Conservation (phyloP, 2,888 invertebrate species). For the Amiota communis region DNA sequence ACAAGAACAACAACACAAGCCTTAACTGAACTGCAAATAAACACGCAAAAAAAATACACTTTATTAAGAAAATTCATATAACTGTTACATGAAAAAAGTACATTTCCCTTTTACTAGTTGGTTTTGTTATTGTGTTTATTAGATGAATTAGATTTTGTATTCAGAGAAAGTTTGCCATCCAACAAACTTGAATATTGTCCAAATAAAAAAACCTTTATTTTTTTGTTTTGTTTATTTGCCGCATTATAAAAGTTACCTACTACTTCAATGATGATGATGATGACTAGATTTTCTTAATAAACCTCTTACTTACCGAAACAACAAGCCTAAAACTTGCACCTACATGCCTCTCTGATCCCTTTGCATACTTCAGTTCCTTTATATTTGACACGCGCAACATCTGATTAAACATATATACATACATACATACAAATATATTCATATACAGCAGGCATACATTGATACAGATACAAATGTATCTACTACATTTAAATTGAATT, state of each 20-base stretch:
- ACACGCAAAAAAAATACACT: not conserved
- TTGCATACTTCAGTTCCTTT: not conserved
- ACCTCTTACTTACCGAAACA: not conserved
- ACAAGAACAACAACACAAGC: too few relatives aligned
- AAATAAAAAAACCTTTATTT: too few relatives aligned
- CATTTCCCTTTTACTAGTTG: too few relatives aligned
- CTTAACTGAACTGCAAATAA: too few relatives aligned
- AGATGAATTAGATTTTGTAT: too few relatives aligned
- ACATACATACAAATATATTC: slow-evolving; percentile 13
- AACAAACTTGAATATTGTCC: too few relatives aligned
- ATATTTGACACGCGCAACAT: slow-evolving; percentile 32
- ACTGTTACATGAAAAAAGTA: not conserved
- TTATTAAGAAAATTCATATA: slow-evolving; percentile 18
- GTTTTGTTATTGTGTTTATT: too few relatives aligned
- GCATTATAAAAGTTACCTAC: not conserved
- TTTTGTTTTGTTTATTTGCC: not conserved
- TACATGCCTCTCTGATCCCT: not conserved
- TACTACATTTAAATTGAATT: not conserved
- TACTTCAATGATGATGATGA: not conserved
- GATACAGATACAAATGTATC: not conserved
- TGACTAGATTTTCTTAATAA: slow-evolving; percentile 11
- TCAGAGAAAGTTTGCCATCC: too few relatives aligned
- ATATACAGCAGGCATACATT: slow-evolving; percentile 13
- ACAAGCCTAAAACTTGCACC: not conserved
- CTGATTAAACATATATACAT: slow-evolving; percentile 32